Conservation (phyloP, 2,797 vertebrate species). For the Scomberomorus guttatus region DNA sequence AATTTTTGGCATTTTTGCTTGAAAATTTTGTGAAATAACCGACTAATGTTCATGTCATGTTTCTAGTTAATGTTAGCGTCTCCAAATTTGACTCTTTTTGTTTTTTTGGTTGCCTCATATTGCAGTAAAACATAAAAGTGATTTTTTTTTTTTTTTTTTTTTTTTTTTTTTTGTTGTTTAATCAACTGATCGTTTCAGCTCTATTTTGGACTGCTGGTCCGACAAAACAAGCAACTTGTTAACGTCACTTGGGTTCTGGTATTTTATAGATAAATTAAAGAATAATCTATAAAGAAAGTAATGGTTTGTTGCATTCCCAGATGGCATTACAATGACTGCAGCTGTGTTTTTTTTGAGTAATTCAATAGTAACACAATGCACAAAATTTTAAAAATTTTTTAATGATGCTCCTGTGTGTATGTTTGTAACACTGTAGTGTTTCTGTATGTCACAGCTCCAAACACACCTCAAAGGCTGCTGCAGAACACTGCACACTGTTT, state of each 20-base stretch:
- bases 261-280: background rate
- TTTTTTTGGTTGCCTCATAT: too few relatives aligned
- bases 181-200: background rate
- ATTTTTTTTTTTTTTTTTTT: too few relatives aligned
- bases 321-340: background rate
- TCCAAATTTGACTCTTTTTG: too few relatives aligned
- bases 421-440: slow-evolving; percentile 10
- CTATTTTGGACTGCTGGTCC: too few relatives aligned
- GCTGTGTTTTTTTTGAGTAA: background rate
- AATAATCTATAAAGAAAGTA: background rate
- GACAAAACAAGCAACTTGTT: background rate
- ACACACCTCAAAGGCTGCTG: slow-evolving; percentile 43
- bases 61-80: too few relatives aligned
- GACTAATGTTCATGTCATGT: too few relatives aligned
- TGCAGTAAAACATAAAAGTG: too few relatives aligned
- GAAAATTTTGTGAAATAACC: too few relatives aligned
- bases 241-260: background rate
- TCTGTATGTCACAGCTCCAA: slow-evolving; percentile 19
- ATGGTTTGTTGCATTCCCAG: background rate
- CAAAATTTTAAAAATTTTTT: slow-evolving; percentile 23
- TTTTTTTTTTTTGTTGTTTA: background rate
- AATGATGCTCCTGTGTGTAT: slow-evolving; percentile 26
- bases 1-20: background rate
- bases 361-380: slow-evolving; percentile 9
- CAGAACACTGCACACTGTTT: slow-evolving; percentile 19